Conservation (phyloP, 2,888 invertebrate genomes). For the Hypomecis atomaria region DNA sequence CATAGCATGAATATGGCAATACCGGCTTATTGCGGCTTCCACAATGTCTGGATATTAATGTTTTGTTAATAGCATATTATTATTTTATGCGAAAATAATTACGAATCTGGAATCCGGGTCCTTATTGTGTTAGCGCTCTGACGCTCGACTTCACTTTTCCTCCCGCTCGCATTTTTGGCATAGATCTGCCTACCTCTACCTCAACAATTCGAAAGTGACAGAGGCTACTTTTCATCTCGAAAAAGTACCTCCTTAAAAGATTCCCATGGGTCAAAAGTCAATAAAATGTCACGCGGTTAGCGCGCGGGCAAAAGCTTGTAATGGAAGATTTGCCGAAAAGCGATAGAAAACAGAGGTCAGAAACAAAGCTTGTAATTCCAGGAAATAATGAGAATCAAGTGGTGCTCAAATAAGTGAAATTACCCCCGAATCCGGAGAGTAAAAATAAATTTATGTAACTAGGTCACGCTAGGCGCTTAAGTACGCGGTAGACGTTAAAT, state of each 20-base stretch:
- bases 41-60: not conserved
- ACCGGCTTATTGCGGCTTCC: not conserved
- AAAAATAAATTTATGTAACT: constrained; percentile 26
- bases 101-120: no score
- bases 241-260: no score
- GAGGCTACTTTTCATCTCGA: no score
- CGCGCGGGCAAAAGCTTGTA: no score
- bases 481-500: no score
- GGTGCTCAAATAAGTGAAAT: constrained; percentile 24
- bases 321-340: not conserved
- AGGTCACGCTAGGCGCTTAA: not conserved
- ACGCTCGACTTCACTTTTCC: no score
- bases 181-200: no score
- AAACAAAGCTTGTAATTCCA: constrained; percentile 10
- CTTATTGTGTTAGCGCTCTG: no score
- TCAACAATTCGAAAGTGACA: no score
- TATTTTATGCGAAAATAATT: not conserved
- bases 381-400: constrained; percentile 25
- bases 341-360: constrained; percentile 8
- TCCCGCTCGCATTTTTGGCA: no score
- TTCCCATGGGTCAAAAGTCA: no score
- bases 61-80: not conserved
- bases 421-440: constrained; percentile 7
- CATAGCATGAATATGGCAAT: constrained; percentile 7
- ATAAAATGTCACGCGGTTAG: no score